A percentile compares a stretch with the other conserved stretches of the same genome.
Evolutionary conservation across 1,140 invertebrate species (phyloP).

Genomic region (Achatina immaculata): DNA sequence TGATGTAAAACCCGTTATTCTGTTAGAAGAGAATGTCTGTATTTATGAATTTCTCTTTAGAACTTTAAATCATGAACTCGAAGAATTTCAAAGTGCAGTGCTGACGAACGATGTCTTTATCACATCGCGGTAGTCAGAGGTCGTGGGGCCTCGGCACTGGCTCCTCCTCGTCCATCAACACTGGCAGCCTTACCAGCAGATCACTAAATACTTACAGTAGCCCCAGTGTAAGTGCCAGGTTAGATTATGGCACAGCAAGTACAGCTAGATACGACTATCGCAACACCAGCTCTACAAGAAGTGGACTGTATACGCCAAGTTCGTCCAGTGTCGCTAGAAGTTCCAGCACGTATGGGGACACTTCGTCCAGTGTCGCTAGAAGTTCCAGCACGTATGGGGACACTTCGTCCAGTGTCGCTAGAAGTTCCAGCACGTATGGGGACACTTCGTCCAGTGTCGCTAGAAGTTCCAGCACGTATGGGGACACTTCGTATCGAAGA

Average conservation of each 20-base stretch:
- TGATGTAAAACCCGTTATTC: too few relatives aligned
- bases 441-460: neutral
- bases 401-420: neutral
- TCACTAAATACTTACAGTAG: neutral
- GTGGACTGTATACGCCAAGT: neutral
- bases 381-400: neutral
- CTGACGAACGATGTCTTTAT: slow-evolving; percentile 9
- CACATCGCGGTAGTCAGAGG: neutral
- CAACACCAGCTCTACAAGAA: neutral
- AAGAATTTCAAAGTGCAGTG: neutral
- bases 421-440: neutral
- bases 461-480: neutral
- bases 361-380: neutral
- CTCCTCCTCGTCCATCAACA: neutral
- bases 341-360: neutral
- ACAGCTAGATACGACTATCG: neutral
- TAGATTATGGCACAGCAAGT: neutral
- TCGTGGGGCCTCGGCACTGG: neutral
- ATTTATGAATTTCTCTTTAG: too few relatives aligned
- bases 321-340: neutral
- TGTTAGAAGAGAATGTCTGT: too few relatives aligned
- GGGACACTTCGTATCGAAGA: neutral
- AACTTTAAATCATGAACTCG: too few relatives aligned
- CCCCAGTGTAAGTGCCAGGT: neutral
- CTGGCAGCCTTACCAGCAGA: neutral